Conservation (phyloP, 2,888 invertebrate genomes). For the Microdon myrmicae region DNA sequence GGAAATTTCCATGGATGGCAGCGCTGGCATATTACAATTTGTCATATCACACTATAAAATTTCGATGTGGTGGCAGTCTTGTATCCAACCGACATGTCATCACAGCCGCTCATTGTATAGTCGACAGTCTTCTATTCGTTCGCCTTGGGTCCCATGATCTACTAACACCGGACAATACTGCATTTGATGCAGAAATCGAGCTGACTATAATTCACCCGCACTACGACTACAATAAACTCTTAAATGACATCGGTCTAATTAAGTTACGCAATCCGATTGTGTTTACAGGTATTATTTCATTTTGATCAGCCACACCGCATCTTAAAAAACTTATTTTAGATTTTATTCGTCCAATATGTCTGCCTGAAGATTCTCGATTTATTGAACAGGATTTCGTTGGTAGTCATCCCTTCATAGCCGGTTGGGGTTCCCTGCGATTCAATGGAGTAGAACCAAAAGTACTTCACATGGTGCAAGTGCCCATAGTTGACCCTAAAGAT, state of each 20-base stretch:
- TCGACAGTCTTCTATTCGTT: slow-evolving; percentile 68
- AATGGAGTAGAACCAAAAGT: slow-evolving; percentile 62
- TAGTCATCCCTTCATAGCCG: slow-evolving; percentile 76
- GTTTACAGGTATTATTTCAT: slow-evolving; percentile 56
- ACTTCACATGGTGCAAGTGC: slow-evolving; percentile 69
- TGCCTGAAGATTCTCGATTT: slow-evolving; percentile 71
- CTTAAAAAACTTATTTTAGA: slow-evolving; percentile 68
- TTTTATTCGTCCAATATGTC: slow-evolving; percentile 78
- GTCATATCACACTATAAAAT: slow-evolving; percentile 65
- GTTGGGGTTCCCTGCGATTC: slow-evolving; percentile 79
- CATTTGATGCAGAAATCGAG: slow-evolving; percentile 73
- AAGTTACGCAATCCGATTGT: slow-evolving; percentile 67
- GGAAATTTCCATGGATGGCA: slow-evolving; percentile 86
- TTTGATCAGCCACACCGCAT: slow-evolving; percentile 13
- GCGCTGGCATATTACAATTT: slow-evolving; percentile 74
- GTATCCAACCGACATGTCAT: slow-evolving; percentile 75
- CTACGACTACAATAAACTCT: slow-evolving; percentile 72
- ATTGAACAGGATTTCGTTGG: slow-evolving; percentile 61
- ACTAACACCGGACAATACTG: slow-evolving; percentile 69
- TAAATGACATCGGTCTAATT: slow-evolving; percentile 84
- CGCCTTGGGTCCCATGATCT: slow-evolving; percentile 84
- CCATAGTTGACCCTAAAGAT: slow-evolving; percentile 61
- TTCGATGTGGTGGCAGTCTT: slow-evolving; percentile 81
- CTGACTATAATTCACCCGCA: slow-evolving; percentile 74
- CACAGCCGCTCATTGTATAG: slow-evolving; percentile 74